A percentile compares a stretch with the other conserved stretches of the same genome.
phyloP scores from a whole-genome alignment of 2,888 invertebrate genomes.

The Artemia sinica region DNA sequence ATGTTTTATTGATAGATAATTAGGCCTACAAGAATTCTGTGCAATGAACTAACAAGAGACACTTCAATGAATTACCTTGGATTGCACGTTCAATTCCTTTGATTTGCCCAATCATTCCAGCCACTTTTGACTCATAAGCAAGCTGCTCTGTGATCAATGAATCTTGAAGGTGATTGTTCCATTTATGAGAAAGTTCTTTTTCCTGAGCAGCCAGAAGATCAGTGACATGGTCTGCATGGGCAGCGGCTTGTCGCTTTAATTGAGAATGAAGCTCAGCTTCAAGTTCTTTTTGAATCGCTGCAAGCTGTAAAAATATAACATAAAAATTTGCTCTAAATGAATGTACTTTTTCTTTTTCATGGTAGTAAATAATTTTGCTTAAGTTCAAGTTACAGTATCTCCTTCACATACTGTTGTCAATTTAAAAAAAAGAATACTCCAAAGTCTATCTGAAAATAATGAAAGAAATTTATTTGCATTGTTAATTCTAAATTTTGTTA shows the following conservation, averaged over 20 bases:
- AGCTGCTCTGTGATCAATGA: conserved; percentile 46
- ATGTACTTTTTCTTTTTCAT: too few relatives aligned
- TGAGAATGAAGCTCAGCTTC: conserved; percentile 39
- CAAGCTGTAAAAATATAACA: background rate
- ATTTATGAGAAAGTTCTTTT: conserved; percentile 39
- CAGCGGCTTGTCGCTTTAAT: conserved; percentile 63
- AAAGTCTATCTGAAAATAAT: too few relatives aligned
- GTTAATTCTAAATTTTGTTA: too few relatives aligned
- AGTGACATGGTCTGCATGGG: conserved; percentile 61
- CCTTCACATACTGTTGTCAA: too few relatives aligned
- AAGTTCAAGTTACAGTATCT: too few relatives aligned
- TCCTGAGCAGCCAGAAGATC: conserved; percentile 47
- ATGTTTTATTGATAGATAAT: too few relatives aligned
- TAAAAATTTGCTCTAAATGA: too few relatives aligned
- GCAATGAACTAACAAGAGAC: background rate
- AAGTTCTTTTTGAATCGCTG: conserved; percentile 42
- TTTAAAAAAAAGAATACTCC: too few relatives aligned
- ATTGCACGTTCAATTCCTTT: conserved; percentile 58
- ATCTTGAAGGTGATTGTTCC: conserved; percentile 45
- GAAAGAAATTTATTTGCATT: too few relatives aligned
- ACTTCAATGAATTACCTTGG: conserved; percentile 39
- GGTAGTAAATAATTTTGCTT: too few relatives aligned
- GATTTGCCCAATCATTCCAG: conserved; percentile 51
- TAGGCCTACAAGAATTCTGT: too few relatives aligned
- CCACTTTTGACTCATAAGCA: conserved; percentile 49